Percentiles rank a stretch among this genome's conserved stretches.
phyloP scores from a whole-genome alignment of 2,113 vertebrate species.

The Corvus hawaiiensis region DNA sequence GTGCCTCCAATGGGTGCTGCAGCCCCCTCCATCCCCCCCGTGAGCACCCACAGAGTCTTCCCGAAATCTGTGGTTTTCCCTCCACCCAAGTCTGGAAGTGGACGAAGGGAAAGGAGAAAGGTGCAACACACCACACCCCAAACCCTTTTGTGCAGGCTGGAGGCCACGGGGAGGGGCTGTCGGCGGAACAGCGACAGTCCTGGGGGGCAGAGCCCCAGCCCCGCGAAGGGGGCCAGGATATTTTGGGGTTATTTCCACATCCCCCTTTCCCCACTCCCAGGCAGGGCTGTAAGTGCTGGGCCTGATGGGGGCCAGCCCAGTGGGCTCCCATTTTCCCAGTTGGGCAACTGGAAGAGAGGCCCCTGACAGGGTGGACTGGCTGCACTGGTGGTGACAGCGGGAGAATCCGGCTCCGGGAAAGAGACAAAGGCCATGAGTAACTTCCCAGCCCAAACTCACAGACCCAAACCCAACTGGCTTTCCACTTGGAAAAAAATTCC shows the following conservation, averaged over 20 bases:
- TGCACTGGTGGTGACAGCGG: neutral
- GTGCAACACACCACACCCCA: no score
- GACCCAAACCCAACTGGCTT: neutral
- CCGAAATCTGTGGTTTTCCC: accelerated
- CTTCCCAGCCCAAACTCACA: neutral
- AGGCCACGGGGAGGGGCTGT: neutral
- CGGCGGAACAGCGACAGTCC: accelerated
- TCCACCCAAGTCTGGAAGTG: neutral
- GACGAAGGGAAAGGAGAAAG: neutral
- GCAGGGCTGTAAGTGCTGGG: neutral
- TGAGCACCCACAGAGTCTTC: no score
- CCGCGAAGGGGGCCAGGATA: accelerated
- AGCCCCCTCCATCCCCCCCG: accelerated
- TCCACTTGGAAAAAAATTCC: neutral
- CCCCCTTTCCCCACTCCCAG: neutral
- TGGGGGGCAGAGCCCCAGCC: neutral
- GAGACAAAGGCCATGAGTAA: neutral
- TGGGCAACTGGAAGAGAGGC: neutral
- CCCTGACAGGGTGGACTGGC: neutral
- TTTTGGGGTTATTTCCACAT: neutral
- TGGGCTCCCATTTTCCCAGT: neutral
- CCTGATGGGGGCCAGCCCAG: neutral
- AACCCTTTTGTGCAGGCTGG: neutral
- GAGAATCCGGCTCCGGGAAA: neutral
- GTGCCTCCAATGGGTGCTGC: neutral